phyloP scores from a whole-genome alignment of 2,113 vertebrate genomes.

The Cricetomys ansorgei region DNA sequence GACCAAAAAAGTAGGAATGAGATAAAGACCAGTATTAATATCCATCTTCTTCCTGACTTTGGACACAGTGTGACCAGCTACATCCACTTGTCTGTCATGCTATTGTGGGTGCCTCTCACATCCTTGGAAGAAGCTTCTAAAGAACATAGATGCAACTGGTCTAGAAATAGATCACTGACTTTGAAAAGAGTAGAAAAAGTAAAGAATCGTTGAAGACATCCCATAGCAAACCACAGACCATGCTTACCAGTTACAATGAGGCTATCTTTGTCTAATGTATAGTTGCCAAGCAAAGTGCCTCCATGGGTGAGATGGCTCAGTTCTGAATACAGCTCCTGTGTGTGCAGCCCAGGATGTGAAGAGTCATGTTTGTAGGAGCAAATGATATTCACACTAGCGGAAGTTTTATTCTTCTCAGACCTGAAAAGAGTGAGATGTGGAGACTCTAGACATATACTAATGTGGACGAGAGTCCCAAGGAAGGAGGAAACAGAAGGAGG shows the following conservation, averaged over 20 bases:
- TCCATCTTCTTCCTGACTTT: background rate
- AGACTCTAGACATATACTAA: background rate
- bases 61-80: background rate
- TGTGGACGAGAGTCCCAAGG: too few species aligned
- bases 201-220: background rate
- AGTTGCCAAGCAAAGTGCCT: background rate
- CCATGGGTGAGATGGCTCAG: conserved; percentile 63
- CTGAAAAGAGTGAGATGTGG: background rate
- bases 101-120: background rate
- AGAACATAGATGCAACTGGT: too few species aligned
- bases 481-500: background rate
- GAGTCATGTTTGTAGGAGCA: conserved; percentile 40
- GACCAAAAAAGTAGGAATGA: background rate
- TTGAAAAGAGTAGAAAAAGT: background rate
- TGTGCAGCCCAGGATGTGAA: conserved; percentile 53
- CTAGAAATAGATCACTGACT: too few species aligned
- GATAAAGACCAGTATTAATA: background rate
- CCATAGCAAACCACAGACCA: background rate
- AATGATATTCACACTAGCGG: conserved; percentile 68
- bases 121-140: background rate
- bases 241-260: conserved; percentile 51
- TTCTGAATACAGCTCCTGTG: conserved; percentile 67
- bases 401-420: background rate
- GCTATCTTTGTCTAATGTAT: conserved; percentile 38
- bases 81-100: background rate